Evolutionary conservation across 2,113 vertebrate genomes (phyloP).

Genomic region (Festucalex cinctus): DNA sequence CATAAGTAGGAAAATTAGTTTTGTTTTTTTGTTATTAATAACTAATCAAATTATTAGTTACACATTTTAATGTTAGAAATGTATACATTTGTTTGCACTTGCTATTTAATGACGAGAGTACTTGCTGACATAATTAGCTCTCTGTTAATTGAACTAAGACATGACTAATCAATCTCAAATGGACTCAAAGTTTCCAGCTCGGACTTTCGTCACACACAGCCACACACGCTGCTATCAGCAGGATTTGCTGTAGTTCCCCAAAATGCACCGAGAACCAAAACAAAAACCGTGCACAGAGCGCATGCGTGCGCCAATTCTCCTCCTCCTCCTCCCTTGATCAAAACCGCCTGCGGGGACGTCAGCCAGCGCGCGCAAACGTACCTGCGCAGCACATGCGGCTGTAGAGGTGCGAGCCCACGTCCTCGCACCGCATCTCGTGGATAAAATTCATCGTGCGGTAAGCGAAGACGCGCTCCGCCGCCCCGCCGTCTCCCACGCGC

Average conservation of each 20-base stretch:
- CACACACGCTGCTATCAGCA: neutral
- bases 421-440: constrained; percentile 70
- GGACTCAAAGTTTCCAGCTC: neutral
- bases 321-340: neutral
- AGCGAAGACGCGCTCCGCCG: constrained; percentile 20
- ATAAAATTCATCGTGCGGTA: constrained; percentile 64
- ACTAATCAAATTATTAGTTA: too few relatives aligned
- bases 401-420: constrained; percentile 69
- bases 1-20: too few relatives aligned
- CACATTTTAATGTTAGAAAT: too few relatives aligned
- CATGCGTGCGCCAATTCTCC: neutral
- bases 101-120: neutral
- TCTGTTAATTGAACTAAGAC: neutral
- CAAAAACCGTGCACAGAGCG: constrained; percentile 26
- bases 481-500: constrained; percentile 35
- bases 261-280: neutral
- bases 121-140: neutral
- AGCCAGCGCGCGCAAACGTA: constrained; percentile 40
- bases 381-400: constrained; percentile 76
- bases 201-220: too few relatives aligned
- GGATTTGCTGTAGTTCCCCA: neutral
- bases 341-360: neutral
- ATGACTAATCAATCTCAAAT: neutral
- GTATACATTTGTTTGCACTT: neutral
- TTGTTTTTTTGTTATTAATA: too few relatives aligned